These are phyloP conservation scores for Lepidochitona cinerea DNA, from an alignment of 2,888 invertebrate genomes.

Conservation along the genomic window DNA sequence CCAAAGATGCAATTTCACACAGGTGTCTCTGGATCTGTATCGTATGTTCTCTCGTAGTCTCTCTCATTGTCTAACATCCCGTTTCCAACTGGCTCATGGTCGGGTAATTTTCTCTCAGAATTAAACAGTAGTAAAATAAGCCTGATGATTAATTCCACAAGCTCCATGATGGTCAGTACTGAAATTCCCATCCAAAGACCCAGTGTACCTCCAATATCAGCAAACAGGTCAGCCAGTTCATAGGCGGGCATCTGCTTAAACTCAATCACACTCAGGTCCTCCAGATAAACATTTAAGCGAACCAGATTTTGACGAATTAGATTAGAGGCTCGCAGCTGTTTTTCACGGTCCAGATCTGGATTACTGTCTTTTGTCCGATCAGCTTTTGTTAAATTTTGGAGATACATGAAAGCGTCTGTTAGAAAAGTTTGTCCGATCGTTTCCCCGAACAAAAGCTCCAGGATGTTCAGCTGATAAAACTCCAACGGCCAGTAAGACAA, in stretches of 20 bases:
- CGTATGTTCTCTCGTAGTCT: slow-evolving; percentile 18
- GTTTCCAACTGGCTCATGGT: slow-evolving; percentile 31
- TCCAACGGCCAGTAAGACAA: slow-evolving; percentile 64
- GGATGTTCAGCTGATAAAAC: slow-evolving; percentile 55
- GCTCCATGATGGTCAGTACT: slow-evolving; percentile 61
- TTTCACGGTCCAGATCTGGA: slow-evolving; percentile 9
- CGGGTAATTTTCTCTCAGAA: slow-evolving; percentile 46
- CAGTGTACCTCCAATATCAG: slow-evolving; percentile 64
- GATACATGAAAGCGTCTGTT: slow-evolving; percentile 48
- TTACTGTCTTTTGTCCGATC: slow-evolving; percentile 24
- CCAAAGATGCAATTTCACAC: background rate
- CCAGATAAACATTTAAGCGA: slow-evolving; percentile 61
- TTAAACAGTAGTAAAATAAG: slow-evolving; percentile 51
- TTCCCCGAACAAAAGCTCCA: slow-evolving; percentile 45
- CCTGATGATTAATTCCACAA: slow-evolving; percentile 55
- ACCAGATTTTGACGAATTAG: slow-evolving; percentile 60
- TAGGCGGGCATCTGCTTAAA: slow-evolving; percentile 59
- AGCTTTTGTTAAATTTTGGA: slow-evolving; percentile 30
- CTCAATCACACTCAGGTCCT: slow-evolving; percentile 62
- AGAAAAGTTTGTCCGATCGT: slow-evolving; percentile 48
- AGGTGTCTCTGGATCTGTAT: slow-evolving; percentile 7
- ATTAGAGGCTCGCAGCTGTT: slow-evolving; percentile 44
- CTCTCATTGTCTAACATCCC: slow-evolving; percentile 31
- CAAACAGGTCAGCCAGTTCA: slow-evolving; percentile 58
- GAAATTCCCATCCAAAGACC: slow-evolving; percentile 67